Percentiles rank a stretch among this genome's conserved stretches.
These are phyloP conservation scores for Dicentrarchus labrax DNA, from an alignment of 2,113 vertebrate species.

Conservation along the genomic window DNA sequence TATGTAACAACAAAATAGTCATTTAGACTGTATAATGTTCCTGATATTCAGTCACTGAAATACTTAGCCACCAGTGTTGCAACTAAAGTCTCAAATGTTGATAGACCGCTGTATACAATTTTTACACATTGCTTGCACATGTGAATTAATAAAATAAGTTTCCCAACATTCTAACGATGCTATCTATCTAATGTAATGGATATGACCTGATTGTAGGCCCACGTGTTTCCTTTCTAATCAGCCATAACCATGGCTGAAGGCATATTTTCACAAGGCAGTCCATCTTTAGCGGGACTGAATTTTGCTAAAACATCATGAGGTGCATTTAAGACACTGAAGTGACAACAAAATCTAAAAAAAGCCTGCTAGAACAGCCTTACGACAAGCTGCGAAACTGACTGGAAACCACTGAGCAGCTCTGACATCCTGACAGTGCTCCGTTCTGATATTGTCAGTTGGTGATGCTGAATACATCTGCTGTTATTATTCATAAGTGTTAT, in stretches of 20 bases:
- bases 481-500: slow-evolving; percentile 6
- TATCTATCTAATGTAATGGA: not conserved
- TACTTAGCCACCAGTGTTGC: too few species aligned
- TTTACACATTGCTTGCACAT: too few species aligned
- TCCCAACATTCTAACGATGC: too few species aligned
- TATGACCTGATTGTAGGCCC: not conserved
- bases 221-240: not conserved
- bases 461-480: slow-evolving; percentile 1
- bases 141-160: too few species aligned
- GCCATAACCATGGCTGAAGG: not conserved
- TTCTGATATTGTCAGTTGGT: not conserved
- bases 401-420: not conserved
- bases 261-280: not conserved
- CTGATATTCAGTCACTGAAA: too few species aligned
- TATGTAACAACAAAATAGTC: too few species aligned
- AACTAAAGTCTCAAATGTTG: too few species aligned
- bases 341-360: not conserved
- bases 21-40: too few species aligned
- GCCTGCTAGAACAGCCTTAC: not conserved
- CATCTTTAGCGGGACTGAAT: not conserved
- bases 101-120: too few species aligned
- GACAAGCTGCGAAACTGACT: not conserved
- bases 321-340: slow-evolving; percentile 2
- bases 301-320: slow-evolving; percentile 8
- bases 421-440: not conserved